Conservation (phyloP, 2,888 invertebrate genomes). For the Clistopyga incitator region DNA sequence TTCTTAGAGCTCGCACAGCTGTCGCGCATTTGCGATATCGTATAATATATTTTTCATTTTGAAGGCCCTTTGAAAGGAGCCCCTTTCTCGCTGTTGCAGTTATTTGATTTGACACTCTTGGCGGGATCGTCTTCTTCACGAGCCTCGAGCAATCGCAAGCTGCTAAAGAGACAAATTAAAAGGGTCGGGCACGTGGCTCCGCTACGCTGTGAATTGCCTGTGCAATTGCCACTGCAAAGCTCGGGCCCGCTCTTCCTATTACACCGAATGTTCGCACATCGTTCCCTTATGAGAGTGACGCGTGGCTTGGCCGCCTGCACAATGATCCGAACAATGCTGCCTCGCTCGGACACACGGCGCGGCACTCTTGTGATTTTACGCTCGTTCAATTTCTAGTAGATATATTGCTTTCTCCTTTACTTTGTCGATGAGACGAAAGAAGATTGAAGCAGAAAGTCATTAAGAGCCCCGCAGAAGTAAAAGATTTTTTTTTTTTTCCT, state of each 20-base stretch:
- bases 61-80: conserved; percentile 58
- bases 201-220: conserved; percentile 65
- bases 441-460: neutral
- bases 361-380: conserved; percentile 74
- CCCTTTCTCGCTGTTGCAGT: conserved; percentile 43
- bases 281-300: conserved; percentile 69
- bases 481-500: neutral
- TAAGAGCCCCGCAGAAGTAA: neutral
- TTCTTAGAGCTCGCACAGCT: conserved; percentile 2
- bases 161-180: conserved; percentile 78
- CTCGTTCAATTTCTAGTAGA: conserved; percentile 73
- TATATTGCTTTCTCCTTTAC: conserved; percentile 47
- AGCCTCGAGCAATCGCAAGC: conserved; percentile 55
- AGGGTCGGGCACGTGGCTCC: conserved; percentile 78
- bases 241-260: conserved; percentile 9
- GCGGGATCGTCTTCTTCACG: conserved; percentile 48
- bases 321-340: conserved; percentile 57
- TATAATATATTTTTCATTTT: conserved; percentile 40
- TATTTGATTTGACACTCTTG: conserved; percentile 67
- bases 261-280: conserved; percentile 14
- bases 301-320: conserved; percentile 68
- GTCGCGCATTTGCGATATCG: conserved; percentile 42
- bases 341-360: conserved; percentile 35
- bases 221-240: conserved; percentile 31
- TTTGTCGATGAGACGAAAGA: conserved; percentile 27